Evolutionary conservation across 2,797 vertebrate genomes (phyloP), one percentile per base, ranked within the genome.

Genomic region (Scolopax rusticola): DNA sequence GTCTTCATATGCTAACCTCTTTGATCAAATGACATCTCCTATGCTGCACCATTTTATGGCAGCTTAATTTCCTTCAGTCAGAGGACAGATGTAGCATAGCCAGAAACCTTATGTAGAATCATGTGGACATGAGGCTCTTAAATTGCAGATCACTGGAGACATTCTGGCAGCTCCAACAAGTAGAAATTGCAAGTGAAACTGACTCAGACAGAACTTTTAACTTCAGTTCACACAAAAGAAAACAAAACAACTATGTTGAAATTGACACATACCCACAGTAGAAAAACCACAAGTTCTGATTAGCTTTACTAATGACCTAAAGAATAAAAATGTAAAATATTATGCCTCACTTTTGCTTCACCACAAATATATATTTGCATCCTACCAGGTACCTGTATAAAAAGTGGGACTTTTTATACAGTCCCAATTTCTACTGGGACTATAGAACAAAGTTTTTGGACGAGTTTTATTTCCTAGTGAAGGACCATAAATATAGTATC

Each of bases 71-170:
- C 36, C 59, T 19, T 85, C 32, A 68, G 40, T 25, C 57, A 64
- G 65, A 95, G 56, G 82, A 87, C 68, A 83, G 87, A 89, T 84
- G 67, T n/a, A 93, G 48, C 32, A 83, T 41, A 89, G 74, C 5
- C 78, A 89, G 60, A 60, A 95, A 67, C 25, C 11, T 92, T 54
- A 40, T 41, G 57, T 17, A 69, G 57, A 82, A 50, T 81, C 59
- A 83, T 25, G 61, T 40, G 69, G 57, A 68, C 25, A 28, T 12
- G 28, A 59, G 17, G 9, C 5, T 84, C n/a, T 65, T 60, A 47
- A 76, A 80, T 12, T 2, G 2, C 17, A 64, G 43, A 45, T 87
- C 32, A 53, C 30, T 83, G 56, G 32, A 90, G 28, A 63, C 7
- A 19, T 17, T 27, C 54, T 45, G 57, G 48, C 47, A 89, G 32